phyloP scores from a whole-genome alignment of 2,797 vertebrate genomes.

The Microctenopoma lineatum region DNA sequence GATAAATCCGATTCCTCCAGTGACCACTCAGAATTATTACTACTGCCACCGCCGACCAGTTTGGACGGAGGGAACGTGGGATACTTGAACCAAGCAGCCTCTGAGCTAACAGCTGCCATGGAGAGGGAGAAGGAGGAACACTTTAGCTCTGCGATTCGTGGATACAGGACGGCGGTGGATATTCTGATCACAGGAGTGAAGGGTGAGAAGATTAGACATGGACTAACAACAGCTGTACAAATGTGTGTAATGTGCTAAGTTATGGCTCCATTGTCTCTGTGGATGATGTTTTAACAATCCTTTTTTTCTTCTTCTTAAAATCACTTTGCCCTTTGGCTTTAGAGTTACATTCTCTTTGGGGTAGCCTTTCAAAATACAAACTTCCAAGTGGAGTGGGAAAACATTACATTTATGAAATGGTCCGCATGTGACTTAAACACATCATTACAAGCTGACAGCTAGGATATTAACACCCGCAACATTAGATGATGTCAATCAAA shows the following conservation, averaged over 20 bases:
- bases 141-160: constrained; percentile 82
- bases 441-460: not conserved
- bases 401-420: not conserved
- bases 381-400: not conserved
- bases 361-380: not conserved
- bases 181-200: constrained; percentile 88
- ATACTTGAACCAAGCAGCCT: constrained; percentile 84
- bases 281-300: constrained; percentile 50
- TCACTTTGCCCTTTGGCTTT: not conserved
- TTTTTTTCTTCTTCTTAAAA: no score
- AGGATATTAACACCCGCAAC: no score
- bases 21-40: constrained; percentile 76
- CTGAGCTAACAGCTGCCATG: constrained; percentile 84
- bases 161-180: constrained; percentile 87
- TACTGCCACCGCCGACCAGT: constrained; percentile 59
- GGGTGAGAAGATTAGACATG: constrained; percentile 68
- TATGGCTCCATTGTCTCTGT: constrained; percentile 89
- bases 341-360: no score
- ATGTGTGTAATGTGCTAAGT: constrained; percentile 78
- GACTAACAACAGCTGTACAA: not conserved
- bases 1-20: constrained; percentile 59
- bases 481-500: no score
- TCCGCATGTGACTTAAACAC: not conserved
- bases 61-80: constrained; percentile 62
- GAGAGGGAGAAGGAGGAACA: constrained; percentile 85